A percentile compares a stretch with the other conserved stretches of the same genome.
phyloP scores from a whole-genome alignment of 2,113 vertebrate species.

The Euleptes europaea region DNA sequence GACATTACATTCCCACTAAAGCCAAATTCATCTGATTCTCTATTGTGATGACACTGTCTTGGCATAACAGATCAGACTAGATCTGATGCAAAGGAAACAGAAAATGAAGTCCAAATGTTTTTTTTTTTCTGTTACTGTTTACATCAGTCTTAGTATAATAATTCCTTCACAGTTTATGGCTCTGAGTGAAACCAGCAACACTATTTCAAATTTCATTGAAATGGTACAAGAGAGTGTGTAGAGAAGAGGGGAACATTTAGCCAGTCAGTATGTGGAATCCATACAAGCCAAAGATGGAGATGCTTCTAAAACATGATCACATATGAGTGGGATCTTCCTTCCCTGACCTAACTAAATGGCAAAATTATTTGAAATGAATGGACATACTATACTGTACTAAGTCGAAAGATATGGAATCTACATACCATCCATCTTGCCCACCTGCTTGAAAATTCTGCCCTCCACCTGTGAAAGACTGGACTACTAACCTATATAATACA shows the following conservation, averaged over 20 bases:
- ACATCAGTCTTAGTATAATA: background rate
- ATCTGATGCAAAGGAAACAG: background rate
- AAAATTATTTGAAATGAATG: background rate
- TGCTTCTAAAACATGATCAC: background rate
- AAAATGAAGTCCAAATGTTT: background rate
- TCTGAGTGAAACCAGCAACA: background rate
- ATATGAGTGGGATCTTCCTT: background rate
- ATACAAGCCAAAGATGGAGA: background rate
- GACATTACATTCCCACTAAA: background rate
- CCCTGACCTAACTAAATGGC: background rate
- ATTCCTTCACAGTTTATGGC: background rate
- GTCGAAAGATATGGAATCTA: background rate
- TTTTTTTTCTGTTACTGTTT: background rate
- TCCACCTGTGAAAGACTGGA: background rate
- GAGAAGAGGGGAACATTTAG: background rate
- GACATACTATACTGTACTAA: background rate
- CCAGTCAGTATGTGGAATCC: background rate
- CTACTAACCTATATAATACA: background rate
- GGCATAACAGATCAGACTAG: background rate
- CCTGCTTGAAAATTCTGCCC: background rate
- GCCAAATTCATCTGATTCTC: background rate
- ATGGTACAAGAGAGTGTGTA: background rate
- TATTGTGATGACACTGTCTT: background rate
- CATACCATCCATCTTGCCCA: background rate
- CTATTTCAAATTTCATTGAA: background rate